Percentiles rank a stretch among this genome's conserved stretches.
Evolutionary conservation across 2,888 invertebrate species (phyloP).

Genomic region (Hirtodrosophila duncani): DNA sequence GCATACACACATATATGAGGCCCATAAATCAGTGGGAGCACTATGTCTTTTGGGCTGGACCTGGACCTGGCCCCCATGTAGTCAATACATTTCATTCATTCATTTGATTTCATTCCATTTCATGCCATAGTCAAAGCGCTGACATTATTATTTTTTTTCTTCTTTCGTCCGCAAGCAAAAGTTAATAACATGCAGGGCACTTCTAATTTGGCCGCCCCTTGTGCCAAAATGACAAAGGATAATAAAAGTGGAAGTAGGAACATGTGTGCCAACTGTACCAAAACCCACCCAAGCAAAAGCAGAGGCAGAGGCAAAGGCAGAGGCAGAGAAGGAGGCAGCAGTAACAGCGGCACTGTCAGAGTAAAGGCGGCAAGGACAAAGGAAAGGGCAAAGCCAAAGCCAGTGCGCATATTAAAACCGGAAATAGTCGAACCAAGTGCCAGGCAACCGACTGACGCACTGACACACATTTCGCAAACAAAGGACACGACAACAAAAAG

Average conservation of each 20-base stretch:
- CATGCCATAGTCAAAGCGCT: conserved; percentile 10
- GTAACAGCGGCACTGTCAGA: conserved; percentile 57
- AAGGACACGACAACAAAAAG: conserved; percentile 47
- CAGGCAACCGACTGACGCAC: conserved; percentile 70
- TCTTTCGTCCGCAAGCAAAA: conserved; percentile 56
- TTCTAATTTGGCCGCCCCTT: conserved; percentile 13
- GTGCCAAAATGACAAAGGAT: conserved; percentile 29
- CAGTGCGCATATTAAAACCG: conserved; percentile 69
- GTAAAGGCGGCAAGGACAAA: conserved; percentile 39
- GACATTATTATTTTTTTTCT: too few relatives aligned
- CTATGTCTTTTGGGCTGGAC: too few relatives aligned
- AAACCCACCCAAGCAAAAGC: too few relatives aligned
- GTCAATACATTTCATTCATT: conserved; percentile 6
- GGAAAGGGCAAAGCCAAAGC: conserved; percentile 27
- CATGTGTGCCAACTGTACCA: conserved; percentile 10
- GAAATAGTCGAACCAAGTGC: conserved; percentile 73
- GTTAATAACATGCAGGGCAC: conserved; percentile 57
- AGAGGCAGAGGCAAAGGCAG: conserved; percentile 1
- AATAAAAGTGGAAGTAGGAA: conserved; percentile 27
- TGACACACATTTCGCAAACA: conserved; percentile 69
- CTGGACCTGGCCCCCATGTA: conserved; percentile 9
- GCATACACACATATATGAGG: conserved; percentile 16
- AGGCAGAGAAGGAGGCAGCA: conserved; percentile 12
- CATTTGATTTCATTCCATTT: conserved; percentile 31
- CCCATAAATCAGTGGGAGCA: conserved; percentile 51